Conservation (phyloP, 2,797 vertebrate genomes). For the Geotrypetes seraphini region DNA sequence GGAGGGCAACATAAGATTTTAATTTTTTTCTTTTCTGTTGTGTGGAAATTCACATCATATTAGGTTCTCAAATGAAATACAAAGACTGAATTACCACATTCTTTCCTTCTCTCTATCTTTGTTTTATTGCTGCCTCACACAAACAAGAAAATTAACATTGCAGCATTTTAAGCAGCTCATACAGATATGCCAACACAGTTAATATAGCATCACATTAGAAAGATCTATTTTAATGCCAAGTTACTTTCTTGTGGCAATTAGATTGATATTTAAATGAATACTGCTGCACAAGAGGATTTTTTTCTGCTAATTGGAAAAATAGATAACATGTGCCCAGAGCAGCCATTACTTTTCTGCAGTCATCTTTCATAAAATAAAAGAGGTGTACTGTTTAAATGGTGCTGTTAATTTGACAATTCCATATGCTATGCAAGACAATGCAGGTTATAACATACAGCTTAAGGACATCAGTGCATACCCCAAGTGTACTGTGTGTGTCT, state of each 20-base stretch:
- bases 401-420: constrained; percentile 6
- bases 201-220: constrained; percentile 5
- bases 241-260: constrained; percentile 20
- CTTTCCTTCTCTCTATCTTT: neutral
- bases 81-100: neutral
- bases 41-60: constrained; percentile 11
- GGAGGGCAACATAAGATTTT: neutral
- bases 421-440: constrained; percentile 18
- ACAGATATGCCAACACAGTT: constrained; percentile 6
- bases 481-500: too few species aligned
- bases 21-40: constrained; percentile 18
- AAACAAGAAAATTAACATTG: constrained; percentile 1
- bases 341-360: constrained; percentile 31
- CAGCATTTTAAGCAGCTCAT: constrained; percentile 1
- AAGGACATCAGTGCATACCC: too few species aligned
- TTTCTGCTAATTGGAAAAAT: constrained; percentile 41
- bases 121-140: neutral
- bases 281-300: constrained; percentile 25
- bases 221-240: constrained; percentile 2
- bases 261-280: constrained; percentile 33
- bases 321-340: constrained; percentile 28
- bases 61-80: constrained; percentile 2
- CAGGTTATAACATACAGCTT: constrained; percentile 6
- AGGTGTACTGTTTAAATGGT: constrained; percentile 16
- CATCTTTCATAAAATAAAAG: constrained; percentile 30